phyloP scores from a whole-genome alignment of 2,888 invertebrate genomes.

The Andrena praecox region DNA sequence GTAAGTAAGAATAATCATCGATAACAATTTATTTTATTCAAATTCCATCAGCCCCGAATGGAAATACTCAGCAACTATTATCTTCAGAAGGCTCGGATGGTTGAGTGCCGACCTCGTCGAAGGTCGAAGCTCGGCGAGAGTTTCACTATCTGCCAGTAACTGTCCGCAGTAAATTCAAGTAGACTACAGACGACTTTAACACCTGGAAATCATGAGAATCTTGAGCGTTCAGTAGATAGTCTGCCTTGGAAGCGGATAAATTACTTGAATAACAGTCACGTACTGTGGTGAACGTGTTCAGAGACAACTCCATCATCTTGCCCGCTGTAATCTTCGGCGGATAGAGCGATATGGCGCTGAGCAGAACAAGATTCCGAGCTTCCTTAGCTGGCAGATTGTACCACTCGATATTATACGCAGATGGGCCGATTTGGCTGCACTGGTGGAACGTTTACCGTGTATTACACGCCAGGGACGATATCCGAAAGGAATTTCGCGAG shows the following conservation, averaged over 20 bases:
- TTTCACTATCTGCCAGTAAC: conserved; percentile 6
- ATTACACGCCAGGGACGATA: conserved; percentile 5
- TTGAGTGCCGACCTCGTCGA: neutral
- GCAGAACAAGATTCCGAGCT: conserved; percentile 64
- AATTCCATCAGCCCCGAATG: neutral
- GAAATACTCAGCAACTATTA: neutral
- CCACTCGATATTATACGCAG: conserved; percentile 64
- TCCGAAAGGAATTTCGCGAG: too few species aligned
- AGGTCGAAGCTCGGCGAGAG: neutral
- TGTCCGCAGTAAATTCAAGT: conserved; percentile 17
- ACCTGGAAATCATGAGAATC: neutral
- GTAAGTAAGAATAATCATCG: too few species aligned
- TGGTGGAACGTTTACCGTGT: conserved; percentile 32
- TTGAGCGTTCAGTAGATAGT: too few species aligned
- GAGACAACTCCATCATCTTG: conserved; percentile 72
- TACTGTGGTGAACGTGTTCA: conserved; percentile 66
- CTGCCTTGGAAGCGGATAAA: neutral
- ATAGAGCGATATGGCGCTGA: conserved; percentile 68
- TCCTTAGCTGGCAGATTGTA: conserved; percentile 55
- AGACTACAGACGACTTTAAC: conserved; percentile 9
- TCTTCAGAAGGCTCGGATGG: neutral
- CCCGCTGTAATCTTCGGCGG: conserved; percentile 74
- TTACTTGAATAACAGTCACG: neutral
- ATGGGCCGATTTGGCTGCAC: conserved; percentile 52
- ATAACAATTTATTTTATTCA: too few species aligned